phyloP scores from a whole-genome alignment of 2,888 invertebrate genomes.

The Cantharis nigra region DNA sequence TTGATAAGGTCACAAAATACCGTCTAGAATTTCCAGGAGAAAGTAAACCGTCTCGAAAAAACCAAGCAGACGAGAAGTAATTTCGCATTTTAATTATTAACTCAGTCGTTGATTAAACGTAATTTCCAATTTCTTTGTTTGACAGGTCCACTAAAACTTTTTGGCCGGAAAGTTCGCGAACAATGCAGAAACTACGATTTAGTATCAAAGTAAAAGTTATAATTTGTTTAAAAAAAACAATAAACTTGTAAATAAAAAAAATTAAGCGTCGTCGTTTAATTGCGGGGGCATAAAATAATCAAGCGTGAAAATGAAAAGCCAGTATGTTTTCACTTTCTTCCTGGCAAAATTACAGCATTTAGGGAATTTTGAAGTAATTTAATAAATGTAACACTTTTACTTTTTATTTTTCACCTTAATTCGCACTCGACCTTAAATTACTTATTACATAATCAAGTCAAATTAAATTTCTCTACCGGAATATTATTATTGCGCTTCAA shows the following conservation, averaged over 20 bases:
- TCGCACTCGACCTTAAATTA: neutral
- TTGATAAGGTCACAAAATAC: neutral
- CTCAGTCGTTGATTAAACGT: neutral
- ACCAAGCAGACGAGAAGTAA: neutral
- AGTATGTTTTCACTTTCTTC: neutral
- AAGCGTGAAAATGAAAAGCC: neutral
- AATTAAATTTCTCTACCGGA: neutral
- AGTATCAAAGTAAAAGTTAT: neutral
- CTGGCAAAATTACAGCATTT: neutral
- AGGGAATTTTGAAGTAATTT: neutral
- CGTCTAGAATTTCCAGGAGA: neutral
- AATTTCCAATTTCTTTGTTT: neutral
- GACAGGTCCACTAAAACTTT: neutral
- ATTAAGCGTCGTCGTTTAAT: neutral
- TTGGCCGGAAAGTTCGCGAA: neutral
- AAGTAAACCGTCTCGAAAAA: neutral
- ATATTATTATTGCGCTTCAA: neutral
- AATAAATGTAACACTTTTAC: neutral
- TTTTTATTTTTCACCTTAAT: neutral
- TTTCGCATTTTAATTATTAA: neutral
- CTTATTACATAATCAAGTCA: neutral
- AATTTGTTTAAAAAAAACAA: neutral
- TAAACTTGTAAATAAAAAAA: neutral
- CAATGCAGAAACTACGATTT: neutral
- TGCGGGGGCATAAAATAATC: neutral